Conservation (phyloP, 1,140 invertebrate genomes). For the Chironomus tepperi region DNA sequence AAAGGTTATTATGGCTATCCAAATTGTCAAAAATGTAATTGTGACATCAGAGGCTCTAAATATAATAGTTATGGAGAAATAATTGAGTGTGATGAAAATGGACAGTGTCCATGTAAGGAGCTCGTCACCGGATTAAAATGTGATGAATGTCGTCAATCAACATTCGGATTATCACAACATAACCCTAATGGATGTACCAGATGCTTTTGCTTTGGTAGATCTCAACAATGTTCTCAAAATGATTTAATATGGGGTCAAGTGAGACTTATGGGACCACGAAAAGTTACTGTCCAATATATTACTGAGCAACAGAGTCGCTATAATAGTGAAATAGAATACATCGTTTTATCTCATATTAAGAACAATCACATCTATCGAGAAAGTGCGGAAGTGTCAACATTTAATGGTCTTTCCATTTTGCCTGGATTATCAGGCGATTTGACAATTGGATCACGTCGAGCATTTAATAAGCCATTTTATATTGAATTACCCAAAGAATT, state of each 20-base stretch:
- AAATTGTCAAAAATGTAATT: conserved; percentile 73
- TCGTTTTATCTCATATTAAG: conserved; percentile 31
- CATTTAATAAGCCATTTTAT: conserved; percentile 70
- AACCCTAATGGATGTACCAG: conserved; percentile 74
- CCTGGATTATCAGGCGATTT: conserved; percentile 47
- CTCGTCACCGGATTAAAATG: conserved; percentile 62
- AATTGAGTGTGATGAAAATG: conserved; percentile 66
- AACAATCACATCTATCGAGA: conserved; percentile 25
- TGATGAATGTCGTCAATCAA: conserved; percentile 71
- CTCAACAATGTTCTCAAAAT: conserved; percentile 65
- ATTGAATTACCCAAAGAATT: conserved; percentile 77
- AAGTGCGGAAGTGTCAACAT: conserved; percentile 39
- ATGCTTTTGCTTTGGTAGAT: conserved; percentile 84
- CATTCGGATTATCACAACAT: conserved; percentile 64
- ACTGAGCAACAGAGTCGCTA: conserved; percentile 31
- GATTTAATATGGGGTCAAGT: conserved; percentile 67
- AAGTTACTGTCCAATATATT: conserved; percentile 45
- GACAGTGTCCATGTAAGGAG: conserved; percentile 79
- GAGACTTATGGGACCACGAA: conserved; percentile 48
- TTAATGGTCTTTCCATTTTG: conserved; percentile 43
- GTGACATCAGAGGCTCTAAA: conserved; percentile 59
- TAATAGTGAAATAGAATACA: conserved; percentile 36
- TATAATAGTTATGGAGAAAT: conserved; percentile 45
- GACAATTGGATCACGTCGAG: conserved; percentile 52
- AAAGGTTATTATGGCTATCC: conserved; percentile 85